Percentiles rank a stretch among this genome's conserved stretches.
Conservation (phyloP, 2,888 invertebrate genomes). For the Nephrotoma flavescens region DNA sequence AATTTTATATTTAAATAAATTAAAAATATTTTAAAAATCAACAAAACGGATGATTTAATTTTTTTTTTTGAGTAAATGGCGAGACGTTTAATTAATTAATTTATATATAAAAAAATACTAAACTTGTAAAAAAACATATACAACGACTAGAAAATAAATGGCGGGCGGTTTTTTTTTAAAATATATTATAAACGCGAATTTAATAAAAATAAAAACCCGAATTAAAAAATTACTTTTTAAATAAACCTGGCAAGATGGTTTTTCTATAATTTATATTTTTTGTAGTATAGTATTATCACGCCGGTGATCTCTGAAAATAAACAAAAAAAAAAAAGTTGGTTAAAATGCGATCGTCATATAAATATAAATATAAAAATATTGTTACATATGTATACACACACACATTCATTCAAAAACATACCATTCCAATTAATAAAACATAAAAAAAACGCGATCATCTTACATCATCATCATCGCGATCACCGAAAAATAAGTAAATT, state of each 20-base stretch:
- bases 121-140: background rate
- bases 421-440: background rate
- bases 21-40: background rate
- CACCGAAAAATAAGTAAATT: background rate
- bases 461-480: background rate
- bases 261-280: background rate
- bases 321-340: background rate
- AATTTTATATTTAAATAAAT: background rate
- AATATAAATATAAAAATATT: background rate
- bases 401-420: background rate
- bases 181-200: background rate
- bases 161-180: background rate
- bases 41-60: background rate
- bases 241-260: background rate
- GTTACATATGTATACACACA: background rate
- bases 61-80: background rate
- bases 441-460: background rate
- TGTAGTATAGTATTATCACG: background rate
- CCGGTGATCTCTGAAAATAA: background rate
- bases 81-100: background rate
- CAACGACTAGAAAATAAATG: background rate
- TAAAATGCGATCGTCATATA: background rate
- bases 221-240: background rate
- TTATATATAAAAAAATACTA: background rate
- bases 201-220: background rate